Conservation (phyloP, 2,888 invertebrate species). For the Tenthredo livida region DNA sequence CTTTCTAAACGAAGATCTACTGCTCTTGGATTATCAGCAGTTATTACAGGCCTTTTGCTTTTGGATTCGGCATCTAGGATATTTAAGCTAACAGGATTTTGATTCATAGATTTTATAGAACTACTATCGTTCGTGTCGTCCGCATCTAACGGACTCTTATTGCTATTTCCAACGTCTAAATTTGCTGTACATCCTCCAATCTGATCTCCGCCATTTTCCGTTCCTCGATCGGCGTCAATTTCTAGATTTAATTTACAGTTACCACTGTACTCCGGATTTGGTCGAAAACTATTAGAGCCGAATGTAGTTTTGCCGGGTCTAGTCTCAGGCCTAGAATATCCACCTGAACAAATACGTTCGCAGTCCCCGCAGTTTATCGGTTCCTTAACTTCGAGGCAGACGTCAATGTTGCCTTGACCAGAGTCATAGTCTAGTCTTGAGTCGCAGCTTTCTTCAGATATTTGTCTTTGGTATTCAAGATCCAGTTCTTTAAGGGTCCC, state of each 20-base stretch:
- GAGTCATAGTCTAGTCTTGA: conserved; percentile 53
- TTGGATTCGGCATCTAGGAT: not conserved
- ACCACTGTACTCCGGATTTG: conserved; percentile 3
- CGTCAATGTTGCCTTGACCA: conserved; percentile 73
- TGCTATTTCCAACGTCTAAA: not conserved
- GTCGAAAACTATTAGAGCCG: not conserved
- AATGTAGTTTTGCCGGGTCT: not conserved
- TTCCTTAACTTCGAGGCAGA: conserved; percentile 75
- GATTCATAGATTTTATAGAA: conserved; percentile 27
- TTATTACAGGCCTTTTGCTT: not conserved
- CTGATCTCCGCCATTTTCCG: not conserved
- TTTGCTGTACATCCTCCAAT: not conserved
- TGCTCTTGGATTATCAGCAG: not conserved
- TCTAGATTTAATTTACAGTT: conserved; percentile 15
- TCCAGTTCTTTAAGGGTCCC: conserved; percentile 54
- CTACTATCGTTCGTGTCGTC: conserved; percentile 12
- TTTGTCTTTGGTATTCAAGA: conserved; percentile 54
- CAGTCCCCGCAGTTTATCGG: conserved; percentile 74
- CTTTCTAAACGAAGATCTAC: conserved; percentile 47
- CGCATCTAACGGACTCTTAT: not conserved
- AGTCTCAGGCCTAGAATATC: conserved; percentile 55
- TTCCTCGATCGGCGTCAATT: not conserved
- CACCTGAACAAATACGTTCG: conserved; percentile 74
- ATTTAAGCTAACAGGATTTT: conserved; percentile 31
- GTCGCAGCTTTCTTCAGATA: conserved; percentile 57